A percentile compares a stretch with the other conserved stretches of the same genome.
phyloP scores from a whole-genome alignment of 2,888 invertebrate genomes.

The Polymixis lichenea region DNA sequence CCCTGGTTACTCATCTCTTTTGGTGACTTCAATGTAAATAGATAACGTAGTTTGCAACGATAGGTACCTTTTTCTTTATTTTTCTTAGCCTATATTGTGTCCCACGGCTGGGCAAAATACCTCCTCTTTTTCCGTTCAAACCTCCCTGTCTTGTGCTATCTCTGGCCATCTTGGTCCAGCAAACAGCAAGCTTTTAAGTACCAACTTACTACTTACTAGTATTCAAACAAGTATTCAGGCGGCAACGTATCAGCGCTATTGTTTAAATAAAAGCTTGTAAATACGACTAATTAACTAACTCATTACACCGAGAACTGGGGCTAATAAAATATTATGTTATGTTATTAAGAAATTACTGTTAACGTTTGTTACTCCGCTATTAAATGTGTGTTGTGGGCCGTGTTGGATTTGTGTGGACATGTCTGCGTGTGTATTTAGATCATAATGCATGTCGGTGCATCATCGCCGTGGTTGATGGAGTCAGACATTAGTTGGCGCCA shows the following conservation, averaged over 20 bases:
- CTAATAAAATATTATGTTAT: slow-evolving; percentile 88
- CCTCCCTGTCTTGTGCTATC: too few relatives aligned
- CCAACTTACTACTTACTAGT: neutral
- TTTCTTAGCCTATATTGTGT: too few relatives aligned
- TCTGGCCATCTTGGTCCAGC: too few relatives aligned
- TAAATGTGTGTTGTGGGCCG: slow-evolving; percentile 72
- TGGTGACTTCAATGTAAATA: too few relatives aligned
- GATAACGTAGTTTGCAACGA: too few relatives aligned
- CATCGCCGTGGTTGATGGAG: neutral
- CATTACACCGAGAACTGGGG: slow-evolving; percentile 83
- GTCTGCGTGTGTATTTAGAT: slow-evolving; percentile 2
- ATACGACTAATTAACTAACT: slow-evolving; percentile 88
- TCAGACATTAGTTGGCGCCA: neutral
- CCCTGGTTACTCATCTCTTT: too few relatives aligned
- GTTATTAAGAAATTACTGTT: slow-evolving; percentile 87
- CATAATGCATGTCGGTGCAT: neutral
- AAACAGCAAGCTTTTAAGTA: neutral
- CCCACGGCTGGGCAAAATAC: too few relatives aligned
- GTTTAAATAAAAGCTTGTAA: slow-evolving; percentile 75
- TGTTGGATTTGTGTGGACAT: slow-evolving; percentile 74
- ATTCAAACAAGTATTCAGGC: slow-evolving; percentile 13
- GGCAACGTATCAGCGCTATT: slow-evolving; percentile 71
- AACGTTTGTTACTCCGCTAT: slow-evolving; percentile 80
- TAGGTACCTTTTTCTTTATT: too few relatives aligned
- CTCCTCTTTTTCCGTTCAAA: too few relatives aligned